These are phyloP conservation scores for Dermolepida albohirtum DNA, from an alignment of 2,888 invertebrate genomes.

Conservation along the genomic window DNA sequence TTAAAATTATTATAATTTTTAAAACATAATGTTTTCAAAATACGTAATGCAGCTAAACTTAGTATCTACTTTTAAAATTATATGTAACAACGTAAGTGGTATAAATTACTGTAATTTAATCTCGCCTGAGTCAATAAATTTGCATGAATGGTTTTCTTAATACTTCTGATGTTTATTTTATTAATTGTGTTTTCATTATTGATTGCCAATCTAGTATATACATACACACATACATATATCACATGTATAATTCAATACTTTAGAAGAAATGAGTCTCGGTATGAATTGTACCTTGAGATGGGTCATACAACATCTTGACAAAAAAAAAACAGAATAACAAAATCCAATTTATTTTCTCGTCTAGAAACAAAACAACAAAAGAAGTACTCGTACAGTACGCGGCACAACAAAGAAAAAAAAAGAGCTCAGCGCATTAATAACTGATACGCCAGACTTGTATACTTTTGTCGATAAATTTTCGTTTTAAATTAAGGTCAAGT, in stretches of 20 bases:
- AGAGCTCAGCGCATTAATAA: slow-evolving; percentile 2
- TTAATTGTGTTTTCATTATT: slow-evolving; percentile 3
- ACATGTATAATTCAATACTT: neutral
- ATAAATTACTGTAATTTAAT: slow-evolving; percentile 4
- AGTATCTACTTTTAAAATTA: no score
- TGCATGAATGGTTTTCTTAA: neutral
- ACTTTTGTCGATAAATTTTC: slow-evolving; percentile 35
- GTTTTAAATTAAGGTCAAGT: slow-evolving; percentile 38
- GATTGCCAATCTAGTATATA: neutral
- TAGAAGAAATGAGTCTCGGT: neutral
- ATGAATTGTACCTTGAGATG: neutral
- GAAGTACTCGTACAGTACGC: slow-evolving; percentile 2
- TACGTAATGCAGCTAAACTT: no score
- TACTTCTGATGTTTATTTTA: neutral
- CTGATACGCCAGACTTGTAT: slow-evolving; percentile 9
- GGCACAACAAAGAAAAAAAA: neutral
- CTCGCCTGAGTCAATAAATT: slow-evolving; percentile 1
- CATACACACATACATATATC: no score
- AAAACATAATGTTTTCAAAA: no score
- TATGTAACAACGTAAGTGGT: neutral
- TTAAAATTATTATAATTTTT: no score
- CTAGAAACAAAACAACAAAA: slow-evolving; percentile 29
- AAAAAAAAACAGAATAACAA: slow-evolving; percentile 9
- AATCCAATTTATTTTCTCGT: slow-evolving; percentile 33
- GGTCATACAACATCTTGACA: slow-evolving; percentile 1